phyloP scores from a whole-genome alignment of 2,888 invertebrate species.

The Ferdinandea cuprea region DNA sequence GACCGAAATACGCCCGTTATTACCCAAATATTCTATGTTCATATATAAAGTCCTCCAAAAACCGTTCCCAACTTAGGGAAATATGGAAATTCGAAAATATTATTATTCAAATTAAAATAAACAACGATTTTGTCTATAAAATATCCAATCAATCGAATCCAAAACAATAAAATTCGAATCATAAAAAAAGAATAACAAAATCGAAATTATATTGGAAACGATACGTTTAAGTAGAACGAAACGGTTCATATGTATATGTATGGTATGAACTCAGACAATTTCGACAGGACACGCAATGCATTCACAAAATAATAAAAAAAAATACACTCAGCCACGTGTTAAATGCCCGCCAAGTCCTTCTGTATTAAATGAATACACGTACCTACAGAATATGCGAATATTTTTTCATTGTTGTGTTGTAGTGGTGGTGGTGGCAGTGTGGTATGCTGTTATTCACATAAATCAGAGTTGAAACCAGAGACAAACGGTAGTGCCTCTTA shows the following conservation, averaged over 20 bases:
- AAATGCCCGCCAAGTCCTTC: conserved; percentile 42
- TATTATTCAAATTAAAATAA: too few relatives aligned
- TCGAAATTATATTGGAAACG: conserved; percentile 58
- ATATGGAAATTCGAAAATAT: too few relatives aligned
- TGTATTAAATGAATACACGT: conserved; percentile 30
- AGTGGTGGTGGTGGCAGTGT: conserved; percentile 5
- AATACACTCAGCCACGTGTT: conserved; percentile 54
- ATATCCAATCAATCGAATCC: conserved; percentile 3
- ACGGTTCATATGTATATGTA: too few relatives aligned
- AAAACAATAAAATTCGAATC: conserved; percentile 51
- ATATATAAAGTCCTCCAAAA: too few relatives aligned
- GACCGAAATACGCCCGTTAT: too few relatives aligned
- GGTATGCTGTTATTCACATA: conserved; percentile 25
- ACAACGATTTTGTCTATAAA: too few relatives aligned
- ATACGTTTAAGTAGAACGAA: conserved; percentile 60
- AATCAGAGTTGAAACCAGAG: conserved; percentile 50
- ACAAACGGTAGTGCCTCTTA: background rate
- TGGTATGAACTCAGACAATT: conserved; percentile 40
- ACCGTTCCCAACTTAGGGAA: too few relatives aligned
- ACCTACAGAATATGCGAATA: conserved; percentile 23
- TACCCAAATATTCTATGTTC: too few relatives aligned
- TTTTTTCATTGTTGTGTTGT: background rate
- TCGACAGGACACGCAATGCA: conserved; percentile 67
- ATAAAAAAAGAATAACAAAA: conserved; percentile 52
- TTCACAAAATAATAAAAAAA: conserved; percentile 9